Conservation (phyloP, 2,113 vertebrate genomes). For the Hemiprocne comata region DNA sequence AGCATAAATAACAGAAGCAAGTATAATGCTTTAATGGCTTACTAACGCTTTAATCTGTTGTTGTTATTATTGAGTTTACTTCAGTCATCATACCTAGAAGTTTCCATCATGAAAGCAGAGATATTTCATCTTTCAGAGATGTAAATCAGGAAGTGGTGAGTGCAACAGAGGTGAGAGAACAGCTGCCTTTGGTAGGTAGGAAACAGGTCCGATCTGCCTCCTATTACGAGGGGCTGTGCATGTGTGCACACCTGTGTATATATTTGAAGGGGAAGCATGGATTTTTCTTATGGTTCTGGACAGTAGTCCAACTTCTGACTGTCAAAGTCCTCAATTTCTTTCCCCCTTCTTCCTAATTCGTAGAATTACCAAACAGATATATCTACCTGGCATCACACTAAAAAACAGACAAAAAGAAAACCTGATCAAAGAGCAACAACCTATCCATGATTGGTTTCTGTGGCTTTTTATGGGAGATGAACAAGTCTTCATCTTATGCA, state of each 20-base stretch:
- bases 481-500: not conserved
- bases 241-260: not conserved
- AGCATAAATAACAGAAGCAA: not conserved
- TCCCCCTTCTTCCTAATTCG: not conserved
- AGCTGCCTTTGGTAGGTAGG: not conserved
- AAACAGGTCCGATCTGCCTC: not conserved
- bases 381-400: not conserved
- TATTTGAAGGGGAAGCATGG: not conserved
- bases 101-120: not conserved
- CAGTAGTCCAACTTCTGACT: not conserved
- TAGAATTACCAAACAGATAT: not conserved
- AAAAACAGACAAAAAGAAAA: not conserved
- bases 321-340: not conserved
- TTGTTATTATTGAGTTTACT: not conserved
- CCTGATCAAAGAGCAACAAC: not conserved
- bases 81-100: not conserved
- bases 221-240: not conserved
- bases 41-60: not conserved
- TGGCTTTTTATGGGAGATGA: not conserved
- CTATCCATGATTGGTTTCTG: not conserved
- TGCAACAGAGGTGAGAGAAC: not conserved
- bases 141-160: not conserved
- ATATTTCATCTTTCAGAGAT: not conserved
- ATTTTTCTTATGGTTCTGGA: not conserved
- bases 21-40: not conserved